phyloP scores from a whole-genome alignment of 2,888 invertebrate species.

The Acanthoscelides obtectus region DNA sequence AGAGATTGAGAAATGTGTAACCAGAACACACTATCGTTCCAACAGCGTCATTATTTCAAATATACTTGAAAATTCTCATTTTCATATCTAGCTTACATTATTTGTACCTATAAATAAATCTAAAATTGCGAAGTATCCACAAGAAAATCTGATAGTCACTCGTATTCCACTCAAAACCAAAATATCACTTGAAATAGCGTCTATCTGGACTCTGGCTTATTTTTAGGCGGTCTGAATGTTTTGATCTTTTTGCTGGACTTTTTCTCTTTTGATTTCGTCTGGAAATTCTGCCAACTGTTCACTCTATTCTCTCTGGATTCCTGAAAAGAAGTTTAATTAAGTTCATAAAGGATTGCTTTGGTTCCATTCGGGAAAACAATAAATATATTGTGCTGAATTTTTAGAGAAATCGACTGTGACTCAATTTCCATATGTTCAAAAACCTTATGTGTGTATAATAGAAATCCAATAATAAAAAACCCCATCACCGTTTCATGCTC shows the following conservation, averaged over 20 bases:
- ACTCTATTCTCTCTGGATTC: constrained; percentile 89
- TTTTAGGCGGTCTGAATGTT: constrained; percentile 86
- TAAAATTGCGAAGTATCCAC: neutral
- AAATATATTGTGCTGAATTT: too few relatives aligned
- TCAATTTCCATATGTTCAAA: too few relatives aligned
- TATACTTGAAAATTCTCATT: neutral
- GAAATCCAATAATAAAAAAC: too few relatives aligned
- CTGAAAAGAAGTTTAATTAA: too few relatives aligned
- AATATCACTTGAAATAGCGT: neutral
- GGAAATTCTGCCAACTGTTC: constrained; percentile 89
- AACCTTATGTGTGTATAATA: too few relatives aligned
- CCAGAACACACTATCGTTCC: too few relatives aligned
- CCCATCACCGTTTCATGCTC: neutral
- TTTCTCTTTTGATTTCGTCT: constrained; percentile 64
- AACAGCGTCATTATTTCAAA: neutral
- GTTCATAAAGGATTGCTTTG: too few relatives aligned
- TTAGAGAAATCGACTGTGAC: too few relatives aligned
- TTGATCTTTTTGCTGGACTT: constrained; percentile 78
- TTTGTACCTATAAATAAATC: neutral
- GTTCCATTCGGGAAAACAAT: too few relatives aligned
- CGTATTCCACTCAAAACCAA: neutral
- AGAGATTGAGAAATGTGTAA: too few relatives aligned
- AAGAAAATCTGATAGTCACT: neutral
- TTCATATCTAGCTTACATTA: neutral
- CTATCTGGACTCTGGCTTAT: constrained; percentile 90